A percentile compares a stretch with the other conserved stretches of the same genome.
phyloP scores from a whole-genome alignment of 1,140 invertebrate genomes.

The Brachionus sp. region DNA sequence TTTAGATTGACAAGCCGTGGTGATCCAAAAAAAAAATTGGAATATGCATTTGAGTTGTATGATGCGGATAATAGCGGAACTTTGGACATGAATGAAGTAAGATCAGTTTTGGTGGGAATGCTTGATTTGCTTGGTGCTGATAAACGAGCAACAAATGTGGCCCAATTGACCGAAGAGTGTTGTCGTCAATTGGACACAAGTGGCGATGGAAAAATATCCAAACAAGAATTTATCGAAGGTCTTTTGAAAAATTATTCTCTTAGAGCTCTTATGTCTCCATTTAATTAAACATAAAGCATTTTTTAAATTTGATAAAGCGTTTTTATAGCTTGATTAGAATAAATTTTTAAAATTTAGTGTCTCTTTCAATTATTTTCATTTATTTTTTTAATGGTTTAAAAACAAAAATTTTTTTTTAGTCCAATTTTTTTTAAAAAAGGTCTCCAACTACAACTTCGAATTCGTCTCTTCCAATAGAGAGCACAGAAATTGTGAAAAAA shows the following conservation, averaged over 20 bases:
- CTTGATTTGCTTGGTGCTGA: constrained; percentile 21
- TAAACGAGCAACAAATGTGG: neutral
- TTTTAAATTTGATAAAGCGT: too few species aligned
- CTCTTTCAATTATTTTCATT: too few species aligned
- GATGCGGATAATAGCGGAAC: constrained; percentile 19
- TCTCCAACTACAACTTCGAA: too few species aligned
- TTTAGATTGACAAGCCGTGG: constrained; percentile 22
- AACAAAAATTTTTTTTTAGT: too few species aligned
- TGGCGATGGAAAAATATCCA: constrained; percentile 17
- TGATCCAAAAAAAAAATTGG: neutral
- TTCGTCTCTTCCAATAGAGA: too few species aligned
- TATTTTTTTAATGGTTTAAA: too few species aligned
- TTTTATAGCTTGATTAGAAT: too few species aligned
- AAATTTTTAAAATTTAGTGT: too few species aligned
- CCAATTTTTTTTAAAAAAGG: too few species aligned
- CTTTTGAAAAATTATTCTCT: constrained; percentile 16
- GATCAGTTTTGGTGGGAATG: neutral
- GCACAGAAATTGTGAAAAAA: too few species aligned
- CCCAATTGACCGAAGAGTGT: neutral
- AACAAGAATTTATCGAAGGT: constrained; percentile 26
- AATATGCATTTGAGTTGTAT: constrained; percentile 33
- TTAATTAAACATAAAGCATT: constrained; percentile 2
- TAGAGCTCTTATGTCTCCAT: constrained; percentile 20
- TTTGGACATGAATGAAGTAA: constrained; percentile 5
- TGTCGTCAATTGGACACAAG: neutral